Percentiles rank a stretch among this genome's conserved stretches.
Conservation (phyloP, 2,797 vertebrate species). For the Nyctibius grandis region DNA sequence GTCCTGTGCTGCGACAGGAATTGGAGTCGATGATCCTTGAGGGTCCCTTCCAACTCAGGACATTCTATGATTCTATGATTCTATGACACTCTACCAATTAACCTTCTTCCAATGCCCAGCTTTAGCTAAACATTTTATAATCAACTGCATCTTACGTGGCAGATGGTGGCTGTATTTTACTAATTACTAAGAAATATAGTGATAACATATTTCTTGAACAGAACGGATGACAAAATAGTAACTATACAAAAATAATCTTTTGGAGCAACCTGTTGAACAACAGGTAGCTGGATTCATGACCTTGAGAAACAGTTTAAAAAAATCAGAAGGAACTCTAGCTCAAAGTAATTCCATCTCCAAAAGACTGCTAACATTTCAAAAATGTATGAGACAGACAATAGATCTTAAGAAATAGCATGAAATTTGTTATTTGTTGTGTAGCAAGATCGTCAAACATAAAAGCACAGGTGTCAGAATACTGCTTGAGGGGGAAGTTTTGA, state of each 20-base stretch:
- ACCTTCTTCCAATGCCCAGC: background rate
- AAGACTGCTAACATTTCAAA: constrained; percentile 36
- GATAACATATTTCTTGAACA: background rate
- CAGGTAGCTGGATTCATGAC: background rate
- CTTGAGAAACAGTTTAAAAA: background rate
- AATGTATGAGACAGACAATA: constrained; percentile 33
- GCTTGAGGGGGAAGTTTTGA: background rate
- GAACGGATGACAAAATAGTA: background rate
- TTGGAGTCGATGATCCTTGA: too few relatives aligned
- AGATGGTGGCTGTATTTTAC: background rate
- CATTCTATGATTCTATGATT: too few relatives aligned
- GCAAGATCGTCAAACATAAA: constrained; percentile 32
- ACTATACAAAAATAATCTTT: background rate
- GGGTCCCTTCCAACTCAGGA: too few relatives aligned
- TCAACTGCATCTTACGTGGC: background rate
- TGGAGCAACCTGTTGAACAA: background rate
- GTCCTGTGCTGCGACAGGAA: too few relatives aligned
- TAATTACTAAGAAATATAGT: background rate
- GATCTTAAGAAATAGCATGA: constrained; percentile 27
- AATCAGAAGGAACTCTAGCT: background rate
- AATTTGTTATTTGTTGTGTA: constrained; percentile 38
- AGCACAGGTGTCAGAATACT: constrained; percentile 16
- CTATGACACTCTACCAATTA: background rate
- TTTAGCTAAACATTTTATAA: background rate
- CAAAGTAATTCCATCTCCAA: background rate